Conservation (phyloP, 2,888 invertebrate genomes). For the Cerastis leucographa region DNA sequence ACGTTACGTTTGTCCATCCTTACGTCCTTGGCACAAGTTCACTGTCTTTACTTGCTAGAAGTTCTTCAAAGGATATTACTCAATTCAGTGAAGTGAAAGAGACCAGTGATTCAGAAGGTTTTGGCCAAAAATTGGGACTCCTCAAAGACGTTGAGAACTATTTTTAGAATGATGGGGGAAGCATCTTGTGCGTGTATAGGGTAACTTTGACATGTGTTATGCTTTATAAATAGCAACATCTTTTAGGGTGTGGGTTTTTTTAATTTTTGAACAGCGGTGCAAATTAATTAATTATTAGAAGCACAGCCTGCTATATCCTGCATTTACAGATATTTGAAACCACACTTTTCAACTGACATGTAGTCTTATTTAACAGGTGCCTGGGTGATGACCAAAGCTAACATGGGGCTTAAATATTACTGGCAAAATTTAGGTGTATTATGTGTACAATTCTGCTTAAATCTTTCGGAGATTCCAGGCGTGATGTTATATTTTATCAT, state of each 20-base stretch:
- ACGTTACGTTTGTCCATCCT: conserved; percentile 46
- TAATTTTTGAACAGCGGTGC: background rate
- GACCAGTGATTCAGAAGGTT: conserved; percentile 49
- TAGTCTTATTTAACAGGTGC: background rate
- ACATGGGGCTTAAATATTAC: background rate
- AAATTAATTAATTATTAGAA: background rate
- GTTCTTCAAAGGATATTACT: conserved; percentile 53
- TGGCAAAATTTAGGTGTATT: background rate
- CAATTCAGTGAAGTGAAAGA: conserved; percentile 47
- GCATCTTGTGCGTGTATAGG: background rate
- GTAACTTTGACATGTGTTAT: background rate
- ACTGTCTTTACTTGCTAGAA: conserved; percentile 25
- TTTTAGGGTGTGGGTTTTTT: background rate
- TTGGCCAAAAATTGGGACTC: conserved; percentile 32
- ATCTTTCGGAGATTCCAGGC: background rate
- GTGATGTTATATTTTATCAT: background rate
- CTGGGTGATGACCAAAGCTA: background rate
- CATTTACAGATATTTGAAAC: background rate
- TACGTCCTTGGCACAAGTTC: conserved; percentile 27
- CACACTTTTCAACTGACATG: no score
- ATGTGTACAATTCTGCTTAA: background rate
- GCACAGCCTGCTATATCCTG: background rate
- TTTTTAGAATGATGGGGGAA: conserved; percentile 13
- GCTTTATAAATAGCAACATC: background rate
- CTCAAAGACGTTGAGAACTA: conserved; percentile 26